These are phyloP conservation scores for Aethes cnicana DNA, from an alignment of 2,888 invertebrate genomes.

Conservation along the genomic window DNA sequence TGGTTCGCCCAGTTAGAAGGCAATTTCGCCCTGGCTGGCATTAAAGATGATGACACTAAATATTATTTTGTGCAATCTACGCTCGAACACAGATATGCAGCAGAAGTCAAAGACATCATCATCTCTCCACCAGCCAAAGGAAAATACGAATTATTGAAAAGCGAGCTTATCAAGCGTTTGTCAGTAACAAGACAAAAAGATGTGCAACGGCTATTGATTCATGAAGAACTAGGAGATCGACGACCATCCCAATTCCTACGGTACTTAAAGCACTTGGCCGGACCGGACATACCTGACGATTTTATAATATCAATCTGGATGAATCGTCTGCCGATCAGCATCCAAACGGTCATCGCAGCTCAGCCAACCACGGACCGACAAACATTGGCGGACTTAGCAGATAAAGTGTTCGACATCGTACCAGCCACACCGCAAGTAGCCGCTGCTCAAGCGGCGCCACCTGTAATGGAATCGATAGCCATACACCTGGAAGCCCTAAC, in stretches of 20 bases:
- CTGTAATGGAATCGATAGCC: background rate
- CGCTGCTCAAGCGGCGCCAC: background rate
- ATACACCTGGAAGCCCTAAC: no score
- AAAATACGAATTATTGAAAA: conserved; percentile 32
- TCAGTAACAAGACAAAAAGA: conserved; percentile 30
- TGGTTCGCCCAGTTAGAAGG: conserved; percentile 40
- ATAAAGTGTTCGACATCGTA: background rate
- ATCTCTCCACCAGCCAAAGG: conserved; percentile 29
- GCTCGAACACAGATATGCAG: conserved; percentile 32
- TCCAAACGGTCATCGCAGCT: background rate
- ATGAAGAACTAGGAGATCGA: conserved; percentile 34
- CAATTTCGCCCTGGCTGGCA: conserved; percentile 35
- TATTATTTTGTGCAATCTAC: conserved; percentile 33
- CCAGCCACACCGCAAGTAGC: background rate
- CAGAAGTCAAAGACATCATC: conserved; percentile 36
- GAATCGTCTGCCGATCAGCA: background rate
- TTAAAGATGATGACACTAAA: conserved; percentile 36
- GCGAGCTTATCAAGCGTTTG: conserved; percentile 32
- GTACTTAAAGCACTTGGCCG: conserved; percentile 28
- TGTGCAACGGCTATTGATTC: conserved; percentile 30
- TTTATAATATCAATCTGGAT: conserved; percentile 10
- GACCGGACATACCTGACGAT: conserved; percentile 30
- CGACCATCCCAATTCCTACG: conserved; percentile 35
- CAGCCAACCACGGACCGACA: background rate
- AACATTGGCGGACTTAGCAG: background rate